Conservation (phyloP, 1,140 invertebrate genomes). For the Eubasilissa regina region DNA sequence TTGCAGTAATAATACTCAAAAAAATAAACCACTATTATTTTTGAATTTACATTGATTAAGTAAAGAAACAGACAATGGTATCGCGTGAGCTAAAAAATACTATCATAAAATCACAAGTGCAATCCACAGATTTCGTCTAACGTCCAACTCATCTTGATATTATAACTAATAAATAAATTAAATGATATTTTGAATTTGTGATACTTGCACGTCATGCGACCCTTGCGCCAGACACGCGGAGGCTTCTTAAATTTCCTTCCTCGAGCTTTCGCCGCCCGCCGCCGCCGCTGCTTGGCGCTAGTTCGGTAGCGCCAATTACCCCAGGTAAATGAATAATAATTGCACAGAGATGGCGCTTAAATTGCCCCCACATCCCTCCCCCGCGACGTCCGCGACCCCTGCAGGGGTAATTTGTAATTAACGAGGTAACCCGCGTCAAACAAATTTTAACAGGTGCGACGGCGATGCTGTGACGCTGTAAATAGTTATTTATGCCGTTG, state of each 20-base stretch:
- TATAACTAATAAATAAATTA: no score
- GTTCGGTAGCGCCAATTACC: constrained; percentile 46
- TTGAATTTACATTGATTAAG: no score
- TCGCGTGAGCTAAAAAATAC: no score
- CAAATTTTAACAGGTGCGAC: constrained; percentile 10
- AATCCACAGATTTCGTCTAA: no score
- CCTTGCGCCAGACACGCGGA: background rate
- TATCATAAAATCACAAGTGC: no score
- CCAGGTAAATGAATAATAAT: constrained; percentile 58
- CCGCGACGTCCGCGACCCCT: constrained; percentile 17
- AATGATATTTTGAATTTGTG: no score
- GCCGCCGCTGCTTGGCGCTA: background rate
- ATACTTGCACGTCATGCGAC: no score
- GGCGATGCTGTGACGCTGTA: background rate
- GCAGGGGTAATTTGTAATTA: constrained; percentile 55
- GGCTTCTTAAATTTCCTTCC: background rate
- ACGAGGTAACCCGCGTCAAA: constrained; percentile 32
- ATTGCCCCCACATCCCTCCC: constrained; percentile 40
- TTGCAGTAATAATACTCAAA: no score
- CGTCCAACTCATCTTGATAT: no score
- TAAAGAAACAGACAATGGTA: no score
- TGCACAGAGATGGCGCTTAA: constrained; percentile 54
- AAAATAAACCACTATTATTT: no score
- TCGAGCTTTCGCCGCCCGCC: constrained; percentile 1
- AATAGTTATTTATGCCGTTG: no score